Evolutionary conservation across 2,113 vertebrate species (phyloP).

Genomic region (Clupea harengus): DNA sequence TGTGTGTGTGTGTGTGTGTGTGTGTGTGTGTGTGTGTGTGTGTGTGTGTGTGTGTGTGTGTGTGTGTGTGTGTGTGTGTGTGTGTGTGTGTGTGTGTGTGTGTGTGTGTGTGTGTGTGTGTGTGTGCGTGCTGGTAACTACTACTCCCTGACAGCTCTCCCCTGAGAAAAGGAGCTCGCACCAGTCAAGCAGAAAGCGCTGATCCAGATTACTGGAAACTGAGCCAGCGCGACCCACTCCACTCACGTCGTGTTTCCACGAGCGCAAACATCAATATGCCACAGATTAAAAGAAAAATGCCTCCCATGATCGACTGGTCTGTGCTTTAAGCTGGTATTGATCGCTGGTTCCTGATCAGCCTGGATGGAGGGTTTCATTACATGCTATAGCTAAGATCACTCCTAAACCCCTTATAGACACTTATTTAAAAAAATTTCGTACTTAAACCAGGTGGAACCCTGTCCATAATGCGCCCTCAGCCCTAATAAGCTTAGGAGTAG

Average conservation of each 20-base stretch:
- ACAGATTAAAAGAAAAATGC: conserved; percentile 20
- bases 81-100: not conserved
- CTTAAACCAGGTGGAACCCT: not conserved
- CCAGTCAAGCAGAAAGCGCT: conserved; percentile 11
- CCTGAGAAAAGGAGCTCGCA: conserved; percentile 7
- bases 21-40: too few relatives aligned
- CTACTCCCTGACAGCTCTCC: conserved; percentile 10
- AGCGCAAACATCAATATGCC: conserved; percentile 37
- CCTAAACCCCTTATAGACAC: not conserved
- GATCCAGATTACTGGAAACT: conserved; percentile 8
- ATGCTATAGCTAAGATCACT: conserved; percentile 35
- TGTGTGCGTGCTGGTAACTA: not conserved
- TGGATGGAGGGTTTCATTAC: conserved; percentile 22
- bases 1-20: not conserved
- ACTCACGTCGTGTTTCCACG: conserved; percentile 17
- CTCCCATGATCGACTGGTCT: conserved; percentile 27
- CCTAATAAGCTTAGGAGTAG: not conserved
- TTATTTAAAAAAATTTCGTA: not conserved
- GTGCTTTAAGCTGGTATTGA: conserved; percentile 39
- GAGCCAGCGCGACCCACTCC: conserved; percentile 23
- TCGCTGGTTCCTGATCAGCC: not conserved
- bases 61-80: not conserved
- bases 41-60: not conserved
- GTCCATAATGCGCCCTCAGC: not conserved
- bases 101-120: not conserved